A percentile compares a stretch with the other conserved stretches of the same genome.
Evolutionary conservation across 2,113 vertebrate species (phyloP).

Genomic region (Copsychus sechellarum): DNA sequence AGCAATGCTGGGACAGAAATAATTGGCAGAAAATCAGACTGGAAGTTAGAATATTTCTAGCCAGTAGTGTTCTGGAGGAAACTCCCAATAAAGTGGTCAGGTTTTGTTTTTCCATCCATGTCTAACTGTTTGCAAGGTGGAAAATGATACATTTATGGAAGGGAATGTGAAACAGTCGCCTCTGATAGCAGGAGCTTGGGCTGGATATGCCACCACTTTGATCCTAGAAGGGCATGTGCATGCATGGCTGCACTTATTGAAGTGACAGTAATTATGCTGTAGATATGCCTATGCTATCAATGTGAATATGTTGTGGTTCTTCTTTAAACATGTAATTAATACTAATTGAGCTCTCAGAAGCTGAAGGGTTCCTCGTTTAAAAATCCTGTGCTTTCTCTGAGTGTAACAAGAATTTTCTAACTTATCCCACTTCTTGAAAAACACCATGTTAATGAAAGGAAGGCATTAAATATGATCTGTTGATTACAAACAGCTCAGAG

Average conservation of each 20-base stretch:
- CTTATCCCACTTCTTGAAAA: not conserved
- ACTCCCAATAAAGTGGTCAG: not conserved
- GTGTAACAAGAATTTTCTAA: not conserved
- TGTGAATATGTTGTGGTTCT: conserved; percentile 35
- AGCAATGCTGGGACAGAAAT: not conserved
- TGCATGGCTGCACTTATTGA: conserved; percentile 34
- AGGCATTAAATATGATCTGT: not conserved
- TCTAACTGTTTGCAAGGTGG: not conserved
- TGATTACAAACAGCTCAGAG: not conserved
- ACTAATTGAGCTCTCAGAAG: conserved; percentile 33
- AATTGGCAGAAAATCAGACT: not conserved
- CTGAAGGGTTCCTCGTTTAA: not conserved
- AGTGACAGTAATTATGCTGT: conserved; percentile 33
- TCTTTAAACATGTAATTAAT: conserved; percentile 57
- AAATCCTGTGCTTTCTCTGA: not conserved
- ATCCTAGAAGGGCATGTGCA: not conserved
- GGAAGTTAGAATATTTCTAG: not conserved
- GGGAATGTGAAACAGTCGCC: not conserved
- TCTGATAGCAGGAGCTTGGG: not conserved
- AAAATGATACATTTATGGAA: conserved; percentile 11
- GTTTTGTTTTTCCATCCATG: not conserved
- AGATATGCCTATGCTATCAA: conserved; percentile 36
- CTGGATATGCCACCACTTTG: not conserved
- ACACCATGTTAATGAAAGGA: not conserved
- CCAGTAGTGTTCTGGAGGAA: not conserved